phyloP scores from a whole-genome alignment of 2,113 vertebrate genomes.

The Alethe castanea region DNA sequence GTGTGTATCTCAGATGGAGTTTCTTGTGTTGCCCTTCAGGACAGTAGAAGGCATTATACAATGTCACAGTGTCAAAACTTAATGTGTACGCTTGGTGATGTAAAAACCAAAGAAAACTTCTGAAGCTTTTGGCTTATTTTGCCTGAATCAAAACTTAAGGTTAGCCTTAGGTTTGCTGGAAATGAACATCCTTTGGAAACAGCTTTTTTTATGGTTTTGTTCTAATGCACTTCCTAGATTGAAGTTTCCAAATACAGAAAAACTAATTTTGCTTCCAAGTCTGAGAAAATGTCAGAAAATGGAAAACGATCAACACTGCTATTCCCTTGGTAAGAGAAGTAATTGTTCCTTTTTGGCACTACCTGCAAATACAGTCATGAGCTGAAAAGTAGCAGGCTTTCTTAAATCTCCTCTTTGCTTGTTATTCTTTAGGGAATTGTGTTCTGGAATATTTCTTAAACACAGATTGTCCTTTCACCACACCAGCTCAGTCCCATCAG shows the following conservation, averaged over 20 bases:
- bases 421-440: background rate
- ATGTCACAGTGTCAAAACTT: background rate
- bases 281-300: background rate
- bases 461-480: background rate
- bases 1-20: background rate
- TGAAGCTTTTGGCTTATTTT: background rate
- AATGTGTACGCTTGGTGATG: background rate
- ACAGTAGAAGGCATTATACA: background rate
- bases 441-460: background rate
- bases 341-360: conserved; percentile 28
- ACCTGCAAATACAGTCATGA: conserved; percentile 3
- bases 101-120: background rate
- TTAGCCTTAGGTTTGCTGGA: background rate
- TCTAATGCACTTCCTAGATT: background rate
- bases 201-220: background rate
- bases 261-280: background rate
- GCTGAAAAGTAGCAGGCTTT: conserved; percentile 11
- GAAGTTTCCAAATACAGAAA: conserved; percentile 20
- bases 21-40: background rate
- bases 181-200: background rate
- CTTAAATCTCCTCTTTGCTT: background rate
- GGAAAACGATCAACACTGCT: background rate
- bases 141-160: background rate
- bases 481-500: background rate
- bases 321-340: background rate